Evolutionary conservation across 2,888 invertebrate genomes (phyloP).

Genomic region (Synanthedon tipuliformis): DNA sequence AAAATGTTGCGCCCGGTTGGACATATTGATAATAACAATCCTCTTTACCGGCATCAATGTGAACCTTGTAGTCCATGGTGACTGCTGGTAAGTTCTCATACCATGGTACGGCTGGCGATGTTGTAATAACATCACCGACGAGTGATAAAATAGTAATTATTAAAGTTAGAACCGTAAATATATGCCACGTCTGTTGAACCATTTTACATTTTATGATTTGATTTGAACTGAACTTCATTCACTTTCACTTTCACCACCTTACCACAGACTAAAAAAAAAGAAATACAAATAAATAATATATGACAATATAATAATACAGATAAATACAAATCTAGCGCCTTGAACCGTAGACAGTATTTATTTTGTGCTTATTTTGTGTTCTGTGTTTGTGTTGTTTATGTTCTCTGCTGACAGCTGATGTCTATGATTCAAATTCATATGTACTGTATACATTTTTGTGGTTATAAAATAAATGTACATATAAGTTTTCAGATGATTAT

Average conservation of each 20-base stretch:
- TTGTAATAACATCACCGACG: slow-evolving; percentile 57
- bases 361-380: too few species aligned
- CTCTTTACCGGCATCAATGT: slow-evolving; percentile 92
- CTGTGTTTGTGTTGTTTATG: too few species aligned
- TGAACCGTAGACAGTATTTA: too few species aligned
- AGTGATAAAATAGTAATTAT: slow-evolving; percentile 65
- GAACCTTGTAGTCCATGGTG: slow-evolving; percentile 95
- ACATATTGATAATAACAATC: slow-evolving; percentile 97
- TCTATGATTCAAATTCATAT: too few species aligned
- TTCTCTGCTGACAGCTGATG: too few species aligned
- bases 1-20: slow-evolving; percentile 90
- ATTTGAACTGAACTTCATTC: too few species aligned
- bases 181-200: slow-evolving; percentile 67
- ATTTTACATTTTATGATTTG: slow-evolving; percentile 29
- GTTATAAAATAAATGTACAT: not conserved
- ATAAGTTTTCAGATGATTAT: not conserved
- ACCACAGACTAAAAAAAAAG: too few species aligned
- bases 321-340: too few species aligned
- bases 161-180: slow-evolving; percentile 51
- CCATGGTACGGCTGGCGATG: slow-evolving; percentile 76
- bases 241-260: too few species aligned
- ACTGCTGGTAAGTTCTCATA: slow-evolving; percentile 90
- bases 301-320: too few species aligned
- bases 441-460: too few species aligned
- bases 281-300: too few species aligned